phyloP scores from a whole-genome alignment of 1,140 invertebrate species.

The Drosophila prosaltans region DNA sequence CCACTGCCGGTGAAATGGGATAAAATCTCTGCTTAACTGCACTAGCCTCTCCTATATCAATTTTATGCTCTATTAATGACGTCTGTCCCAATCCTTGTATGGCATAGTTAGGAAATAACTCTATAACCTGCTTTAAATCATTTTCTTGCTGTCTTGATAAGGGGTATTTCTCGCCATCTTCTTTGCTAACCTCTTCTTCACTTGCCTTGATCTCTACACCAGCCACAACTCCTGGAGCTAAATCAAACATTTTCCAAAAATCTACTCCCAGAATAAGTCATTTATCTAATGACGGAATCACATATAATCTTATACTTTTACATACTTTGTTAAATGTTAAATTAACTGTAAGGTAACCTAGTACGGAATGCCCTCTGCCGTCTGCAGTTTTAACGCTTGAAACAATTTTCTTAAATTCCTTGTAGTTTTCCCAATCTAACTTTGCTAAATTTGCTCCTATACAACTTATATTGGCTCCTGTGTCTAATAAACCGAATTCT shows the following conservation, averaged over 20 bases:
- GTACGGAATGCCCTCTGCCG: slow-evolving; percentile 16
- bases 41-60: not conserved
- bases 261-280: slow-evolving; percentile 23
- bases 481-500: slow-evolving; percentile 14
- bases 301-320: slow-evolving; percentile 11
- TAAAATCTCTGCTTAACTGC: not conserved
- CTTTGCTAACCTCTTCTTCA: not conserved
- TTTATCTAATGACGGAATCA: slow-evolving; percentile 14
- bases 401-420: no score
- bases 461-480: no score
- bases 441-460: no score
- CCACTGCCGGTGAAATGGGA: no score
- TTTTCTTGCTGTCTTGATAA: no score
- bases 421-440: no score
- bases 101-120: no score
- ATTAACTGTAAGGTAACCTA: slow-evolving; percentile 8
- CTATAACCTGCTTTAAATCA: no score
- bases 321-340: no score
- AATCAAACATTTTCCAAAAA: slow-evolving; percentile 24
- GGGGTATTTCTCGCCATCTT: not conserved
- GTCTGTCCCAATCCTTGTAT: not conserved
- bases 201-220: not conserved
- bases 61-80: not conserved
- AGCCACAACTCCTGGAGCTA: slow-evolving; percentile 5
- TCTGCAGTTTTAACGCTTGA: slow-evolving; percentile 6